phyloP scores from a whole-genome alignment of 1,140 invertebrate genomes.

The Trachelipus rathkii region DNA sequence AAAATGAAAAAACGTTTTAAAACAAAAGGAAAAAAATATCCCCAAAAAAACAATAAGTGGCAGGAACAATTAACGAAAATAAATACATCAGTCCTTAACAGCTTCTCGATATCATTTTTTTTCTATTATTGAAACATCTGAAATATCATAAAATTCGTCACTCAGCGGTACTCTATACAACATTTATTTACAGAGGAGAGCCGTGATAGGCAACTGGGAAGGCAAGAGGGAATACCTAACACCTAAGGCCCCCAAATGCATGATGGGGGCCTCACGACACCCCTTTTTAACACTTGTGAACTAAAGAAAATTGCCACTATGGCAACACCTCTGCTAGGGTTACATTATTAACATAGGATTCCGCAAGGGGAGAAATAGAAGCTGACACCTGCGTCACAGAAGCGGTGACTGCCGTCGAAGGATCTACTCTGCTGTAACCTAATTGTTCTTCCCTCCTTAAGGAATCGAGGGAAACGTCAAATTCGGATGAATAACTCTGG shows the following conservation, averaged over 20 bases:
- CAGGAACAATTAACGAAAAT: too few relatives aligned
- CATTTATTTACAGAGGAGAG: slow-evolving; percentile 1
- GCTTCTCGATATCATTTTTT: too few relatives aligned
- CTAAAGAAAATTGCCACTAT: neutral
- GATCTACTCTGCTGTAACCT: neutral
- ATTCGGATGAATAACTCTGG: too few relatives aligned
- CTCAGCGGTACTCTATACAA: neutral
- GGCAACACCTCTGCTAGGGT: neutral
- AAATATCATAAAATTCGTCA: too few relatives aligned
- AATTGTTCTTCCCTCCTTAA: too few relatives aligned
- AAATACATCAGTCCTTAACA: too few relatives aligned
- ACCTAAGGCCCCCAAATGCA: neutral
- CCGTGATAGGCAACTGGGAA: neutral
- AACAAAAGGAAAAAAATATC: too few relatives aligned
- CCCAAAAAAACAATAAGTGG: too few relatives aligned
- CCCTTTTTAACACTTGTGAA: neutral
- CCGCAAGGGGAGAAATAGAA: neutral
- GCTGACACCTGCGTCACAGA: neutral
- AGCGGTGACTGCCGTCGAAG: neutral
- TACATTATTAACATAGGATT: neutral
- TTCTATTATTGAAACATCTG: too few relatives aligned
- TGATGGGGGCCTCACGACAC: neutral
- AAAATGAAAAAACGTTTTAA: too few relatives aligned
- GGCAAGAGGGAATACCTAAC: neutral
- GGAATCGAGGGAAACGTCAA: too few relatives aligned